Base-by-base conservation (phyloP, 2,113 vertebrate species). In the Silurus meridionalis region DNA sequence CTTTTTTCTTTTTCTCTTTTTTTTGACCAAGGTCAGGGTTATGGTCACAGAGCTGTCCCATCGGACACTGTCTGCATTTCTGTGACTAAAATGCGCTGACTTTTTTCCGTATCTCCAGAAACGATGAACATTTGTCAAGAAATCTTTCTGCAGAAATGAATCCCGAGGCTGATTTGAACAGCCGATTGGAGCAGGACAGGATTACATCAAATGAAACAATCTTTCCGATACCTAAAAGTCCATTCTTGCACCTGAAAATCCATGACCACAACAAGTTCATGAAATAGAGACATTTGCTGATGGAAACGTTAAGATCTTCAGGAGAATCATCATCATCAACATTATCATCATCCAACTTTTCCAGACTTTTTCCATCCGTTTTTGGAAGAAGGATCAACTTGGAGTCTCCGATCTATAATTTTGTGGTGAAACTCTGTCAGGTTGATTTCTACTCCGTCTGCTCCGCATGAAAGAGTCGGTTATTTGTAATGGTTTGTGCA, bases 401-500 rank as follows among this genome's bases (percentile, higher is more conserved):
- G 4, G 11, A 75, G 55, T 13, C 17, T 25, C 8, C 17, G n/a
- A 78, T 78, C n/a, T 69, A 21, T 74, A 69, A 83, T 87, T 83
- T 83, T 83, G 71, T 83, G 81, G 61, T 46, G 50, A 66, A 69
- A 82, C 55, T 19, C 80, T 83, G 60, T 83, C 85, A 83, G 46
- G 19, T 7, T 61, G 37, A 74, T 80, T 74, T 72, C 46, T 74
- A 23, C 46, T 74, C 9, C 19, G 71, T 50, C 48, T 48, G 8
- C 46, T 72, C 69, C 17, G 1, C 37, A 10, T 72, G 9, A 72
- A 72, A 72, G 13, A 67, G 61, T 82, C 61, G 52, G 23, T 55
- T 77, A 11, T n/a, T 77, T 25, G 52, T 77, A 77, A 77, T 15
- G 52, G 74, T 25, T 77, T 55, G 74, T 11, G 6, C 10, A 25